Percentiles rank a stretch among this genome's conserved stretches.
Evolutionary conservation across 1,140 invertebrate genomes (phyloP).

Genomic region (Ridgeia piscesae): DNA sequence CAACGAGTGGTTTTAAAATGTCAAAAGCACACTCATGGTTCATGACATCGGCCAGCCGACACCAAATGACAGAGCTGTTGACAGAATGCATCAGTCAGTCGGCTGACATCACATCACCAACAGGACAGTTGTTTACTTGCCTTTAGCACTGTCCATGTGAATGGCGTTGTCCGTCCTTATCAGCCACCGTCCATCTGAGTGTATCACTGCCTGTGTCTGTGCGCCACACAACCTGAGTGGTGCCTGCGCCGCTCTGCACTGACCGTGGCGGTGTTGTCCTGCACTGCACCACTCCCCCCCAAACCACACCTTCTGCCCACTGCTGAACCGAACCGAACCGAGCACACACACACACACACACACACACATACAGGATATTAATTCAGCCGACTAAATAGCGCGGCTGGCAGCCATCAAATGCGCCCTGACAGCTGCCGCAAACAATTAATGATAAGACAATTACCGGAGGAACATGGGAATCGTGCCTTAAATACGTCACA

Average conservation of each 20-base stretch:
- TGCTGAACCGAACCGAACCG: no score
- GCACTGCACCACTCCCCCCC: no score
- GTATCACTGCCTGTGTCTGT: neutral
- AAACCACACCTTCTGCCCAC: no score
- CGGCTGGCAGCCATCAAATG: neutral
- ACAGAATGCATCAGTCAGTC: neutral
- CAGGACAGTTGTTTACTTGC: neutral
- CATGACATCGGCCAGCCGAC: neutral
- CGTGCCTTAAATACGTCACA: neutral
- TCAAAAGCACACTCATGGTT: neutral
- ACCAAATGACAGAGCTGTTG: neutral
- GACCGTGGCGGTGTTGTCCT: neutral
- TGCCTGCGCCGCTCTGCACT: neutral
- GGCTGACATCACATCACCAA: neutral
- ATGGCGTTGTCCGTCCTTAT: neutral
- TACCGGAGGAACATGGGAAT: neutral
- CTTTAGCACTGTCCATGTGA: neutral
- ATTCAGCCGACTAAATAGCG: neutral
- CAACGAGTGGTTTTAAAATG: neutral
- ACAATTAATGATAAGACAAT: slow-evolving; percentile 1
- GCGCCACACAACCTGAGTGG: neutral
- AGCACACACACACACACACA: no score
- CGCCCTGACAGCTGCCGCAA: neutral
- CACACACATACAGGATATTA: no score
- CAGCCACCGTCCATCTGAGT: neutral